Evolutionary conservation across 2,113 vertebrate genomes (phyloP).

Genomic region (Psettodes erumei): DNA sequence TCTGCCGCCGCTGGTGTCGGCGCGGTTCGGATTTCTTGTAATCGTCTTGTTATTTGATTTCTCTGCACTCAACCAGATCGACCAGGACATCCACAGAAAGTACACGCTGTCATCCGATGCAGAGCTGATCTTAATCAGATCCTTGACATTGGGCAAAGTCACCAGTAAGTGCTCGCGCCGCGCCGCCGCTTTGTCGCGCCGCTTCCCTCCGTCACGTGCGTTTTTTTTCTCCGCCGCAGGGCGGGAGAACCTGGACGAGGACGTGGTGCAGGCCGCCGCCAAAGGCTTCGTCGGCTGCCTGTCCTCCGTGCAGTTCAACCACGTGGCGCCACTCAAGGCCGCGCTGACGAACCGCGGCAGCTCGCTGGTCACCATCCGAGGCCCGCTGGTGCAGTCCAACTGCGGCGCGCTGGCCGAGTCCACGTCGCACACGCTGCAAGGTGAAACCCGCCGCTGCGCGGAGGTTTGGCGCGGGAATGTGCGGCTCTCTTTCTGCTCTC

Average conservation of each 20-base stretch:
- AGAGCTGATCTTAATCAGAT: slow-evolving; percentile 89
- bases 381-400: slow-evolving; percentile 87
- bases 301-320: slow-evolving; percentile 94
- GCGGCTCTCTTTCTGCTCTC: too few species aligned
- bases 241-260: slow-evolving; percentile 80
- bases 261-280: slow-evolving; percentile 85
- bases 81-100: slow-evolving; percentile 89
- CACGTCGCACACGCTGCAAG: slow-evolving; percentile 88
- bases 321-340: slow-evolving; percentile 91
- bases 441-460: too few species aligned
- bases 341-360: slow-evolving; percentile 87
- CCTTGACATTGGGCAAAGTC: slow-evolving; percentile 93
- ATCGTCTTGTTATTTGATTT: slow-evolving; percentile 77
- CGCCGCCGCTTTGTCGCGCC: too few species aligned
- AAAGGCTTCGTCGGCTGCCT: slow-evolving; percentile 93
- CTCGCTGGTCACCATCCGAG: slow-evolving; percentile 86
- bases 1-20: slow-evolving; percentile 41
- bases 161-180: slow-evolving; percentile 83
- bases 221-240: slow-evolving; percentile 77
- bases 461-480: too few species aligned
- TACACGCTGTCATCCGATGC: slow-evolving; percentile 91
- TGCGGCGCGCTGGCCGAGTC: slow-evolving; percentile 84
- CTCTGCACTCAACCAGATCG: slow-evolving; percentile 86
- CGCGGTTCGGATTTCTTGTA: slow-evolving; percentile 72
- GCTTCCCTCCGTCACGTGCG: not conserved